Conservation (phyloP, 2,797 vertebrate genomes). For the Melanogrammus aeglefinus region DNA sequence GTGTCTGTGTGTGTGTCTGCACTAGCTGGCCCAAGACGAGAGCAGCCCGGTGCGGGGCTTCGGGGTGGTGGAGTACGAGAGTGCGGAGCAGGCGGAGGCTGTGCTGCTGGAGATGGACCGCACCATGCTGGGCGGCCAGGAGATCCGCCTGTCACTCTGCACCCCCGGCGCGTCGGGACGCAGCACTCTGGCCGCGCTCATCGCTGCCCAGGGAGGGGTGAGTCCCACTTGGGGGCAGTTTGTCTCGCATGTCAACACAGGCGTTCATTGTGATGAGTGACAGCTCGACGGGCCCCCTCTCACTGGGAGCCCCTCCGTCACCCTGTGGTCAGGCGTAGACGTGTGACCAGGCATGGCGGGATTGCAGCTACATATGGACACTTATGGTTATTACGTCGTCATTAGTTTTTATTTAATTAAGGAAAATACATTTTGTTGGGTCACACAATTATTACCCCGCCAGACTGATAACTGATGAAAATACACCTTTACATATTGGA, state of each 20-base stretch:
- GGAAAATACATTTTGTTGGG: too few species aligned
- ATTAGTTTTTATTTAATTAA: too few species aligned
- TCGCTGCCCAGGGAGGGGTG: constrained; percentile 94
- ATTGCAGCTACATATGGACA: too few species aligned
- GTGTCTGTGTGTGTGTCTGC: constrained; percentile 3
- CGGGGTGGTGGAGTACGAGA: constrained; percentile 90
- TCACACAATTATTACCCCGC: neutral
- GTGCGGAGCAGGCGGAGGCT: constrained; percentile 86
- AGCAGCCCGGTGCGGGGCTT: constrained; percentile 84
- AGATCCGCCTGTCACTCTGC: constrained; percentile 88
- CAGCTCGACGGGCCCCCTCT: too few species aligned
- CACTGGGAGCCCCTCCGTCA: too few species aligned
- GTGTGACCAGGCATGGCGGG: too few species aligned
- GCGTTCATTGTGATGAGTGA: too few species aligned
- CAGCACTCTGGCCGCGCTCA: constrained; percentile 90
- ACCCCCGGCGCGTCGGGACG: constrained; percentile 91
- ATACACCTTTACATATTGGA: too few species aligned
- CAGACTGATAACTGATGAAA: neutral
- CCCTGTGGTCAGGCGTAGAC: too few species aligned
- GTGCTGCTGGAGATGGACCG: constrained; percentile 78
- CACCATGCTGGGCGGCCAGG: constrained; percentile 75
- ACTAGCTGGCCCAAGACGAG: constrained; percentile 91
- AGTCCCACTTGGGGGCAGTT: constrained; percentile 58
- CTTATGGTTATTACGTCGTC: too few species aligned
- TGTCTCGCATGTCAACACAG: too few species aligned